These are phyloP conservation scores for Limenitis arthemis DNA, from an alignment of 2,888 invertebrate genomes.

Conservation along the genomic window DNA sequence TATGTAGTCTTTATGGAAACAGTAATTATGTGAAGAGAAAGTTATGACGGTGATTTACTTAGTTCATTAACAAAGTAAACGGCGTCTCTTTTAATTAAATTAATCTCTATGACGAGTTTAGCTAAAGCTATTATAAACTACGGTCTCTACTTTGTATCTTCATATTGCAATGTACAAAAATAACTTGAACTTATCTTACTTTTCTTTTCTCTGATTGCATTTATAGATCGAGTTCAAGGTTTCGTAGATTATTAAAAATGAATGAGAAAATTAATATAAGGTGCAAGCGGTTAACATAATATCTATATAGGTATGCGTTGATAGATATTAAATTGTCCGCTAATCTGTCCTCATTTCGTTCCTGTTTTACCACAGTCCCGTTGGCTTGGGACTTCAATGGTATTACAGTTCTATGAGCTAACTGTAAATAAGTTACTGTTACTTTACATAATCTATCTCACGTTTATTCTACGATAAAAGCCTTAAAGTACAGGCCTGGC, in stretches of 20 bases:
- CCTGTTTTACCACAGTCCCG: slow-evolving; percentile 15
- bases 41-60: no score
- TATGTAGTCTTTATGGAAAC: no score
- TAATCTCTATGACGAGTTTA: neutral
- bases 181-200: neutral
- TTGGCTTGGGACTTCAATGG: slow-evolving; percentile 3
- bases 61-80: neutral
- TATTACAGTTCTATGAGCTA: slow-evolving; percentile 13
- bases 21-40: no score
- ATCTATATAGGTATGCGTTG: slow-evolving; percentile 8
- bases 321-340: slow-evolving; percentile 9
- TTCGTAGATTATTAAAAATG: neutral
- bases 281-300: neutral
- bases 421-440: neutral
- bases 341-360: slow-evolving; percentile 14
- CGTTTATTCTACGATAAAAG: neutral
- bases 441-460: neutral
- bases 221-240: neutral
- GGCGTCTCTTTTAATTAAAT: neutral
- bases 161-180: neutral
- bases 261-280: neutral
- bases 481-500: neutral
- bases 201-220: neutral
- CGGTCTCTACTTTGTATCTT: neutral
- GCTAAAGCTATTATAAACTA: neutral